These are phyloP conservation scores for Cyprinodon brontotheroides DNA, from an alignment of 2,113 vertebrate genomes.

Conservation along the genomic window DNA sequence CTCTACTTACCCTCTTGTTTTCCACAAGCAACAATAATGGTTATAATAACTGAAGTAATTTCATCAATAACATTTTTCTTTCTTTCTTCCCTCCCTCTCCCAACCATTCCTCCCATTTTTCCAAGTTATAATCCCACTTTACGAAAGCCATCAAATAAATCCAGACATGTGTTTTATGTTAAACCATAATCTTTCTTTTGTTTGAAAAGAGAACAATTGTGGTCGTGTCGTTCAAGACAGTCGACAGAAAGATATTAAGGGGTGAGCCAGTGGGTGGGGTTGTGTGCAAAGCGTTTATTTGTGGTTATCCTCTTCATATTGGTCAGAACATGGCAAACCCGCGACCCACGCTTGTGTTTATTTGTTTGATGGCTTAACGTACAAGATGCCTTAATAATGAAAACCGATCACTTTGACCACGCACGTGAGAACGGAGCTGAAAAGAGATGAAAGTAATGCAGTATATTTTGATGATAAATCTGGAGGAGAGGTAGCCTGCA, in stretches of 20 bases:
- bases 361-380: conserved; percentile 44
- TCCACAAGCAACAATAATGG: conserved; percentile 39
- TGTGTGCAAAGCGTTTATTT: conserved; percentile 57
- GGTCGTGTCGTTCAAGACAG: conserved; percentile 67
- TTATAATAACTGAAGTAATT: conserved; percentile 45
- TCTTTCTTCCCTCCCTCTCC: conserved; percentile 10
- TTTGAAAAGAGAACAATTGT: conserved; percentile 76
- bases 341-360: conserved; percentile 43
- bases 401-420: conserved; percentile 61
- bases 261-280: background rate
- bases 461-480: conserved; percentile 32
- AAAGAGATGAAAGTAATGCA: conserved; percentile 12
- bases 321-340: conserved; percentile 66
- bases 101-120: conserved; percentile 1
- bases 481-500: conserved; percentile 20
- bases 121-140: conserved; percentile 60
- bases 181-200: conserved; percentile 73
- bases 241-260: conserved; percentile 59
- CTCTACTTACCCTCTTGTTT: conserved; percentile 9
- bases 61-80: conserved; percentile 39
- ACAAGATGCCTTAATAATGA: conserved; percentile 36
- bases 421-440: background rate
- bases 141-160: conserved; percentile 69
- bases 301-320: conserved; percentile 66
- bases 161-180: conserved; percentile 72